Base-by-base conservation (phyloP, 2,797 vertebrate species). In the Sphenodon punctatus region DNA sequence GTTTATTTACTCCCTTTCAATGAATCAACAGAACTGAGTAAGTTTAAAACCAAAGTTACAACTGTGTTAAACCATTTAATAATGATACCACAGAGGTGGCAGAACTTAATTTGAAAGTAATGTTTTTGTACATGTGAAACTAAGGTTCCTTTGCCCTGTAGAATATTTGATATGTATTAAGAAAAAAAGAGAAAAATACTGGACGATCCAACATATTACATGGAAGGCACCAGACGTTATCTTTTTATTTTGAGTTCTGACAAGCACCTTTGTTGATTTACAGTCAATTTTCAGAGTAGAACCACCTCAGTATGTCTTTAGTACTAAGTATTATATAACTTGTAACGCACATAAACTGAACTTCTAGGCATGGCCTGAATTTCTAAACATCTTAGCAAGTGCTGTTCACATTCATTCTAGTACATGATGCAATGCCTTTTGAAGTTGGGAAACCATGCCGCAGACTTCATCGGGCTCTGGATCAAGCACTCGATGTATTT, bases 271-370 rank as follows among this genome's bases (percentile, higher is more conserved):
- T 2, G 3, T 73, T 15, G 34, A 9, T 2, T 58, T 1, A 77
- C 4, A 34, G 48, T 8, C 27, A 32, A 4, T 78, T 87, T 74
- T 59, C 39, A 56, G n/a, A 59, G 6, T 68, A 27, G 38, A 84
- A 84, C 30, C 45, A 70, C 6, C 63, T 9, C 55, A 78, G 10
- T 32, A 32, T 48, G 6, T 5, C 13, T 41, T 76, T 45, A n/a
- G 4, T 46, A 53, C 27, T 49, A 5, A 10, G 12, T 63, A 74
- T 63, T 46, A 10, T 75, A 70, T 10, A 45, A 20, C 59, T 59
- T 8, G 19, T 68, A 30, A 77, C n/a, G 48, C 5, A 75, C 19
- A 22, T 41, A 38, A 39, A 11, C 32, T 71, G 39, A 41, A 55
- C 34, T 36, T 36, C 36, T 34, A 36, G 34, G 34, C 22, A 13